Percentiles rank a stretch among this genome's conserved stretches.
Conservation (phyloP, 2,888 invertebrate species). For the Athalia cordata region DNA sequence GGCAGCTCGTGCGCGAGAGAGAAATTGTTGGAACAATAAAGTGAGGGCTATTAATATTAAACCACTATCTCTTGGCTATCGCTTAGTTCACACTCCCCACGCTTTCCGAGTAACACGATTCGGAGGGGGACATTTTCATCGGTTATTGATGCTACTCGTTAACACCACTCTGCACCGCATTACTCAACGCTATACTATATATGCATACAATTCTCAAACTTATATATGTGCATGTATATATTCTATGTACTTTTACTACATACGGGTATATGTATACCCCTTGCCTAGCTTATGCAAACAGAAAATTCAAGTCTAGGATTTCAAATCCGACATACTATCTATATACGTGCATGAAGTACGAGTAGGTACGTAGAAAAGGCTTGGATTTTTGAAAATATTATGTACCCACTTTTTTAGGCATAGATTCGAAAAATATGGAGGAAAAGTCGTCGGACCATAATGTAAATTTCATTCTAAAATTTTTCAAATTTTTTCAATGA, state of each 20-base stretch:
- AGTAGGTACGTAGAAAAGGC: not conserved
- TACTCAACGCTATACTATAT: conserved; percentile 66
- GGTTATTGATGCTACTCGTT: conserved; percentile 70
- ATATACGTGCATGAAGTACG: not conserved
- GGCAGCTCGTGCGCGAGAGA: not conserved
- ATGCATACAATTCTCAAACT: not conserved
- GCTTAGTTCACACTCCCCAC: conserved; percentile 67
- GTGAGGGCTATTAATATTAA: conserved; percentile 67
- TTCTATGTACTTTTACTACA: no score
- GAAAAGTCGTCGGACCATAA: not conserved
- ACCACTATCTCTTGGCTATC: conserved; percentile 67
- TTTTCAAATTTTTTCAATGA: no score
- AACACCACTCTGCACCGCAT: conserved; percentile 69
- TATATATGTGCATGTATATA: not conserved
- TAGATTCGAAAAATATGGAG: no score
- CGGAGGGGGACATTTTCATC: conserved; percentile 70
- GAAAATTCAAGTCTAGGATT: conserved; percentile 63
- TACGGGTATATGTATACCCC: no score
- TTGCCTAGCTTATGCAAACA: not conserved
- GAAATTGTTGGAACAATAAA: conserved; percentile 58
- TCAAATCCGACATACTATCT: conserved; percentile 56
- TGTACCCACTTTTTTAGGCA: no score
- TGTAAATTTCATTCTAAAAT: not conserved
- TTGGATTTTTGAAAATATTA: no score
- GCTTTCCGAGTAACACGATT: conserved; percentile 67